Conservation (phyloP, 2,888 invertebrate genomes). For the Iselma pallidipennis region DNA sequence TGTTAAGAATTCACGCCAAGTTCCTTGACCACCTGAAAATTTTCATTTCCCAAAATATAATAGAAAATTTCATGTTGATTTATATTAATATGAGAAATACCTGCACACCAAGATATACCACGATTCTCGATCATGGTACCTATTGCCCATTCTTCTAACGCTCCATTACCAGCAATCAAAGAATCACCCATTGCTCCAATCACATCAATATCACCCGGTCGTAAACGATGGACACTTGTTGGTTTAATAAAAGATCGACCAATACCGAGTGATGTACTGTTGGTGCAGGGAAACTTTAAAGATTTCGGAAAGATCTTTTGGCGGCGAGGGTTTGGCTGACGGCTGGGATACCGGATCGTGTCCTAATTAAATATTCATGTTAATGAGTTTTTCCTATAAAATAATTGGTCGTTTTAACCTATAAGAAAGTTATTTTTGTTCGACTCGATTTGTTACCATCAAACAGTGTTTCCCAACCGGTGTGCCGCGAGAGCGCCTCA, state of each 20-base stretch:
- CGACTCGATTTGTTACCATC: too few species aligned
- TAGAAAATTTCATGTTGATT: too few species aligned
- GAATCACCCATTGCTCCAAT: slow-evolving; percentile 75
- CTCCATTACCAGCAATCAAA: slow-evolving; percentile 73
- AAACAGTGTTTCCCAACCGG: too few species aligned
- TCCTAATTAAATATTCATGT: not conserved
- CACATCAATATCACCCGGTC: slow-evolving; percentile 73
- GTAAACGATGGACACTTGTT: slow-evolving; percentile 67
- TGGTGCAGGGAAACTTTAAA: slow-evolving; percentile 65
- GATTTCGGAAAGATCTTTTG: slow-evolving; percentile 59
- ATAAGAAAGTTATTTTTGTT: too few species aligned
- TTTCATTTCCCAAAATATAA: not conserved
- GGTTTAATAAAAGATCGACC: slow-evolving; percentile 57
- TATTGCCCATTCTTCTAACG: slow-evolving; percentile 71
- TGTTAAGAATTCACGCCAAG: slow-evolving; percentile 72
- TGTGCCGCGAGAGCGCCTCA: too few species aligned
- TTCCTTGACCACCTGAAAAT: slow-evolving; percentile 67
- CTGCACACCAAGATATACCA: slow-evolving; percentile 76
- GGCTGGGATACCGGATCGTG: not conserved
- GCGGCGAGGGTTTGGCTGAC: slow-evolving; percentile 39
- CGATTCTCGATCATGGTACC: slow-evolving; percentile 75
- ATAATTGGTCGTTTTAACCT: too few species aligned
- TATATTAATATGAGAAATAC: slow-evolving; percentile 48
- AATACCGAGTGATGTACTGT: slow-evolving; percentile 42
- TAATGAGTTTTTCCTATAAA: too few species aligned